These are phyloP conservation scores for Oncorhynchus masou DNA, from an alignment of 2,113 vertebrate species.

Conservation along the genomic window DNA sequence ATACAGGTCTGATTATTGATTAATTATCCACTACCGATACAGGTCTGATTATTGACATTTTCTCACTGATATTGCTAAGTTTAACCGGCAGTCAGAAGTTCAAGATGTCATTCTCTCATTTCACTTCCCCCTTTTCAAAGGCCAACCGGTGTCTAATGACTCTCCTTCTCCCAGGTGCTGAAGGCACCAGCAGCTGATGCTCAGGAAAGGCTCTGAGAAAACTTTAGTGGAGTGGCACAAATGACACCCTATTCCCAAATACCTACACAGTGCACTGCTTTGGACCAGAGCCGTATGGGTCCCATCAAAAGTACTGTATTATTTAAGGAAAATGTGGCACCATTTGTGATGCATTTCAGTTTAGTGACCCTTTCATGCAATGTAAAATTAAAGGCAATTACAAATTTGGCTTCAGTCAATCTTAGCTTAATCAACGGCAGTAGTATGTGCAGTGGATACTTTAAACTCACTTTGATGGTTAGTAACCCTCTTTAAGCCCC, in stretches of 20 bases:
- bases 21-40: neutral
- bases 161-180: constrained; percentile 58
- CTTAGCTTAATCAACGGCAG: constrained; percentile 24
- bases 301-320: no score
- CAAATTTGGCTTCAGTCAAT: neutral
- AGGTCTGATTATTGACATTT: constrained; percentile 47
- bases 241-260: no score
- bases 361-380: neutral
- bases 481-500: constrained; percentile 1
- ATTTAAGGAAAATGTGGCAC: no score
- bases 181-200: neutral
- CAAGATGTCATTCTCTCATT: constrained; percentile 65
- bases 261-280: no score
- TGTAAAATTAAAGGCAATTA: neutral
- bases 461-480: constrained; percentile 36
- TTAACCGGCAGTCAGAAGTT: neutral
- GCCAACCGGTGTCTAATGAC: constrained; percentile 60
- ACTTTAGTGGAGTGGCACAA: neutral
- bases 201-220: neutral
- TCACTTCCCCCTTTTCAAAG: constrained; percentile 54
- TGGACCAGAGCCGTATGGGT: no score
- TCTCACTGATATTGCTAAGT: constrained; percentile 19
- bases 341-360: neutral
- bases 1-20: no score
- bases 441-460: constrained; percentile 25